A percentile compares a stretch with the other conserved stretches of the same genome.
These are phyloP conservation scores for Brenthis hecate DNA, from an alignment of 2,888 invertebrate genomes.

Conservation along the genomic window DNA sequence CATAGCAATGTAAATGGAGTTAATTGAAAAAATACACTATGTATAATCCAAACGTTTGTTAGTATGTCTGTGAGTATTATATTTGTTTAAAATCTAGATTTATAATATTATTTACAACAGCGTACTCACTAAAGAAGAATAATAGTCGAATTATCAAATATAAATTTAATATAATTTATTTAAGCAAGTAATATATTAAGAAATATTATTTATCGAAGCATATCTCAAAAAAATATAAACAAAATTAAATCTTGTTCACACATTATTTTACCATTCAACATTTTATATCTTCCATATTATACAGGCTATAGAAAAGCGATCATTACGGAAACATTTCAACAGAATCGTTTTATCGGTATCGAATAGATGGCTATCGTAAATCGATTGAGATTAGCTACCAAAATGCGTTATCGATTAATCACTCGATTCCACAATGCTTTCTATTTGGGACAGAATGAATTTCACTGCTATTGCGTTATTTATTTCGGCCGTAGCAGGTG, in stretches of 20 bases:
- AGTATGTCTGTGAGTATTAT: no score
- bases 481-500: conserved; percentile 71
- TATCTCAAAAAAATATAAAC: neutral
- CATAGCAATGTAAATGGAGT: neutral
- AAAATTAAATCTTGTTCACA: conserved; percentile 1
- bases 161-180: no score
- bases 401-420: conserved; percentile 51
- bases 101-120: no score
- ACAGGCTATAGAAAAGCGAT: conserved; percentile 32
- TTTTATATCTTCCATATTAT: neutral
- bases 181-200: no score
- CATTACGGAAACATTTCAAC: conserved; percentile 39
- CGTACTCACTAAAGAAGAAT: no score
- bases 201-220: neutral
- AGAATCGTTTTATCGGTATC: conserved; percentile 50
- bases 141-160: no score
- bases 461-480: conserved; percentile 73
- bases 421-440: conserved; percentile 51
- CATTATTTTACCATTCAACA: conserved; percentile 13
- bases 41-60: no score
- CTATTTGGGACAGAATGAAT: conserved; percentile 69
- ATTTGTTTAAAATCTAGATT: no score
- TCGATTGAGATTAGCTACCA: conserved; percentile 64
- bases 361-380: conserved; percentile 59
- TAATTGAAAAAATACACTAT: no score